A percentile compares a stretch with the other conserved stretches of the same genome.
phyloP scores from a whole-genome alignment of 2,113 vertebrate genomes.

The Sterrhoptilus dennistouni region DNA sequence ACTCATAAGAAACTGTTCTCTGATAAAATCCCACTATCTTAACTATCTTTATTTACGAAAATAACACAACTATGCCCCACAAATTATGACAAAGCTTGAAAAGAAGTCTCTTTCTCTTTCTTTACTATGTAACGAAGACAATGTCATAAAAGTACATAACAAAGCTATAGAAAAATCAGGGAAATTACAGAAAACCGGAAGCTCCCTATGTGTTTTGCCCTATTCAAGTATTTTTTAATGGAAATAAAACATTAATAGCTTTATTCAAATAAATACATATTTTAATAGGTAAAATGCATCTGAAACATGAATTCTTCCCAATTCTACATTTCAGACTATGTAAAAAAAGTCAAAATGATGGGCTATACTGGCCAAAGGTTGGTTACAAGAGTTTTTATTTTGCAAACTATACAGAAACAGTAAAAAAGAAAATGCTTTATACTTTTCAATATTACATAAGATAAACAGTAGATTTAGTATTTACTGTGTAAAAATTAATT shows the following conservation, averaged over 20 bases:
- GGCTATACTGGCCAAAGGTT: conserved; percentile 57
- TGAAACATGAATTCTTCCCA: not conserved
- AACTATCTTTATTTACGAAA: conserved; percentile 39
- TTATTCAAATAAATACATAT: conserved; percentile 47
- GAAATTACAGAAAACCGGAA: conserved; percentile 9
- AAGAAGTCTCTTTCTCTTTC: not conserved
- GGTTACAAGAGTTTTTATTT: conserved; percentile 95
- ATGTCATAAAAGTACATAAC: not conserved
- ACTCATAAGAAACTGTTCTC: conserved; percentile 27
- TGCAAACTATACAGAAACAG: conserved; percentile 95
- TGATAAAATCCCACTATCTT: conserved; percentile 25
- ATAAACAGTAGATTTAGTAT: conserved; percentile 73
- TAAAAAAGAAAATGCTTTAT: conserved; percentile 87
- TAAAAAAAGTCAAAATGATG: conserved; percentile 27
- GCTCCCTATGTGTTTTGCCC: not conserved
- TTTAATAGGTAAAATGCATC: not conserved
- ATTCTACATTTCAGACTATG: not conserved
- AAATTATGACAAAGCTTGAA: not conserved
- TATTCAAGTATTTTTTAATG: not conserved
- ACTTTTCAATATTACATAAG: conserved; percentile 76
- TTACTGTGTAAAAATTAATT: conserved; percentile 64
- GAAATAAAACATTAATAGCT: conserved; percentile 8
- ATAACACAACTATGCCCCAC: conserved; percentile 7
- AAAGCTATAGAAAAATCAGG: not conserved
- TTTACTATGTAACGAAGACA: conserved; percentile 5